Evolutionary conservation across 2,113 vertebrate species (phyloP), one percentile per base, ranked within the genome.

Genomic region (Lepidothrix coronata): DNA sequence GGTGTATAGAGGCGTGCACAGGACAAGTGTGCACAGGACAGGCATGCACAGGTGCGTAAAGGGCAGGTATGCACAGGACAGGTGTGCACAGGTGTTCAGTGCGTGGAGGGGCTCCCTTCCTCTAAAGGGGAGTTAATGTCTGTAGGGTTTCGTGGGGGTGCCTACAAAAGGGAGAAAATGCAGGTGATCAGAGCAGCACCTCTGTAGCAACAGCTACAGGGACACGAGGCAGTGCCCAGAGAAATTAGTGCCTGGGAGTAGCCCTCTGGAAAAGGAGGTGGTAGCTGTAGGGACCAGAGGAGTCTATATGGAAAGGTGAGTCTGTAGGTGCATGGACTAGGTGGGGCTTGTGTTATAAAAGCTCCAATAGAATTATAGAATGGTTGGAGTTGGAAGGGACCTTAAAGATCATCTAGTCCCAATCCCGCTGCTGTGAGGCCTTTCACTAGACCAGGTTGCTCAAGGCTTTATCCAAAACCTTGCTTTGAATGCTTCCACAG

Each of bases 171-270:
- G 27, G 30, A 23, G 66, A 24, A 35, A 72, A 39, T 5, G 15
- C 54, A 52, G 17, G 37, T 41, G 46, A 54, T 13, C 2, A 1
- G 54, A 18, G 14, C 0, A 1, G 14, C 4, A 2, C 51, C 4
- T 11, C 55, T 46, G 7, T 8, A 49, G 21, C 31, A 48, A 44
- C 1, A 3, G 11, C 65, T 62, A 4, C 1, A 71, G n/a, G 48
- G n/a, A 27, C 9, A 49, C 1, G 1, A 20, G 3, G 1, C 0
- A 1, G 4, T 3, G 20, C 20, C 21, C 8, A 2, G 0, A 25
- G 44, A 28, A 75, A 58, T 17, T 1, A 27, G 33, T 1, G 22
- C 7, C 37, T 67, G 16, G 35, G 24, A 43, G 7, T 2, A 80
- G 18, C 22, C 22, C 62, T 37, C 46, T 14, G 30, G 33, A 57